Evolutionary conservation across 2,888 invertebrate genomes (phyloP).

Genomic region (Acholoe squamosa): DNA sequence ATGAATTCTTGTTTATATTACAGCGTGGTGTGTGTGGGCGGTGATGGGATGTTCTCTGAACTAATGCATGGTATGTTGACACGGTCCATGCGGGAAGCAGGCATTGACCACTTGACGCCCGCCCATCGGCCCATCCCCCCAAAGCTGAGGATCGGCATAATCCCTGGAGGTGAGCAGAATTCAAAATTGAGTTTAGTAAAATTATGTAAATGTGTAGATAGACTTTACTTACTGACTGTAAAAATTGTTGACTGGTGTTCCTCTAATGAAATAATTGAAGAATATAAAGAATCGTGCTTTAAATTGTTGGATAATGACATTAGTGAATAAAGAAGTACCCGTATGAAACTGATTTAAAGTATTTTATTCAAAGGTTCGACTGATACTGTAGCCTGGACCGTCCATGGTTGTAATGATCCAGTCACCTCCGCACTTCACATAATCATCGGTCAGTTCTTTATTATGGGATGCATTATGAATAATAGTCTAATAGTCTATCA

Average conservation of each 20-base stretch:
- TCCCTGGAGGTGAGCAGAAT: conserved; percentile 86
- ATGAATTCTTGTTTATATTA: background rate
- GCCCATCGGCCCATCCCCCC: conserved; percentile 82
- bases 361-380: conserved; percentile 79
- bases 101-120: conserved; percentile 85
- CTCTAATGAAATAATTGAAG: too few species aligned
- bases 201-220: background rate
- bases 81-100: conserved; percentile 85
- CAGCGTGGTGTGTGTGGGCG: conserved; percentile 89
- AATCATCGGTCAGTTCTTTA: conserved; percentile 86
- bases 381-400: conserved; percentile 87
- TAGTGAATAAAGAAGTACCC: too few species aligned
- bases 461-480: too few species aligned
- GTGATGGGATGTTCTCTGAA: conserved; percentile 94
- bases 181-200: background rate
- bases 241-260: too few species aligned
- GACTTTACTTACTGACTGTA: too few species aligned
- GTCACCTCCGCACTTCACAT: conserved; percentile 92
- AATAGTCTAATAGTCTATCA: too few species aligned
- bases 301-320: too few species aligned
- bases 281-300: too few species aligned
- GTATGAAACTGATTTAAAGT: background rate
- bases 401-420: conserved; percentile 90
- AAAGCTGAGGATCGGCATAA: conserved; percentile 82
- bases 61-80: conserved; percentile 89